These are phyloP conservation scores for Arvicola amphibius DNA, from an alignment of 2,797 vertebrate species.

Conservation along the genomic window DNA sequence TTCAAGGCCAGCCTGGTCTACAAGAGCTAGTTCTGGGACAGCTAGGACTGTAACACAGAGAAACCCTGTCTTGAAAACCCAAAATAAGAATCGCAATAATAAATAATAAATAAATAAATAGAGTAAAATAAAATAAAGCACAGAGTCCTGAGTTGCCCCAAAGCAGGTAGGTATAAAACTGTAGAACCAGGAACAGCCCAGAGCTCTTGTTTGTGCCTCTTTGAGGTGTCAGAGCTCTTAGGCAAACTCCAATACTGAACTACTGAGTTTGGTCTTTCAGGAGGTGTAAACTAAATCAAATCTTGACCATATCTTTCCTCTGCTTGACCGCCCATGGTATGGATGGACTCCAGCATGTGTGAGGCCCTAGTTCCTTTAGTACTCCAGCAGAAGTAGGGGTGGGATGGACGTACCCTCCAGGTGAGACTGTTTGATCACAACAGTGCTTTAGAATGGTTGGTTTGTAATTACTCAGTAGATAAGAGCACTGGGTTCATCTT, in stretches of 20 bases:
- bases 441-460: not conserved
- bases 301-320: not conserved
- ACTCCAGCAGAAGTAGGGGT: not conserved
- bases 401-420: not conserved
- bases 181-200: not conserved
- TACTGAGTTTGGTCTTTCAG: not conserved
- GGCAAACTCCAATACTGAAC: not conserved
- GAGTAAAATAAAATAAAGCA: not conserved
- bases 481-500: not conserved
- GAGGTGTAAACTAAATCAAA: not conserved
- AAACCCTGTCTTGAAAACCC: too few relatives aligned
- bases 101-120: too few relatives aligned
- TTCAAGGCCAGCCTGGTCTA: too few relatives aligned
- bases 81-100: too few relatives aligned
- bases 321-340: not conserved
- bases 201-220: not conserved
- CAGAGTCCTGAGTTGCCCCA: not conserved
- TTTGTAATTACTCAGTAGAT: slow-evolving; percentile 19
- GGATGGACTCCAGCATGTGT: not conserved
- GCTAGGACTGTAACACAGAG: too few relatives aligned
- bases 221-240: not conserved
- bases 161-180: not conserved
- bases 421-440: not conserved
- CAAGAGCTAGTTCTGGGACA: too few relatives aligned
- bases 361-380: not conserved